Evolutionary conservation across 2,797 vertebrate species (phyloP), one percentile per base, ranked within the genome.

Genomic region (Antennarius maculatus): DNA sequence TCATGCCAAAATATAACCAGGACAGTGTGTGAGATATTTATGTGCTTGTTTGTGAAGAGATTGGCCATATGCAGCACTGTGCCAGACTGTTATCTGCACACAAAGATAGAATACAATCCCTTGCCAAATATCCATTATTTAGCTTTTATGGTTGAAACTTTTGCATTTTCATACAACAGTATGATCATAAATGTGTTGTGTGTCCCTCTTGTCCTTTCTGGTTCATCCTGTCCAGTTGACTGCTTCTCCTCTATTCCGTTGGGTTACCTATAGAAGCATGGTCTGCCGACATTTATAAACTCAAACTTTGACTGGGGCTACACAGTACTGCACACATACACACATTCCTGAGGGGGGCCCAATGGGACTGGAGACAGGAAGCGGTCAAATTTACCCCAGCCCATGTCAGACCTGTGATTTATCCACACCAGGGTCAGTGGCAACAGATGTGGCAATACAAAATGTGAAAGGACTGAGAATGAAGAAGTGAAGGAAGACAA

Each of bases 361-460:
- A n/a, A 42, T 76, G 83, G 86, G 87, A 85, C 84, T 89, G 82
- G 80, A 92, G 88, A 84, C 81, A 89, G 92, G 92, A 95, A 94
- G 85, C 87, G 81, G 86, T 88, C 86, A 67, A 82, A 81, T 91
- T 92, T 90, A 92, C 91, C 83, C 86, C 68, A 85, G 86, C 80
- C 81, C 39, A 70, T 88, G 87, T 88, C 86, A 88, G 83, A 80
- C 74, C 83, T 69, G 37, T 89, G 90, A 90, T 93, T 87, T 84
- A 91, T 88, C 72, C 87, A 81, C 87, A 10, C 56, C 72, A 53
- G 80, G 88, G 86, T 90, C 88, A 89, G 79, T 72, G 51, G 80
- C 85, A 90, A 87, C 90, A 93, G 88, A 93, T 92, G 90, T 88
- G 77, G 84, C 82, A 75, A 79, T 76, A 71, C 29, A 74, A 82